phyloP scores from a whole-genome alignment of 2,113 vertebrate genomes.

The Piliocolobus tephrosceles region DNA sequence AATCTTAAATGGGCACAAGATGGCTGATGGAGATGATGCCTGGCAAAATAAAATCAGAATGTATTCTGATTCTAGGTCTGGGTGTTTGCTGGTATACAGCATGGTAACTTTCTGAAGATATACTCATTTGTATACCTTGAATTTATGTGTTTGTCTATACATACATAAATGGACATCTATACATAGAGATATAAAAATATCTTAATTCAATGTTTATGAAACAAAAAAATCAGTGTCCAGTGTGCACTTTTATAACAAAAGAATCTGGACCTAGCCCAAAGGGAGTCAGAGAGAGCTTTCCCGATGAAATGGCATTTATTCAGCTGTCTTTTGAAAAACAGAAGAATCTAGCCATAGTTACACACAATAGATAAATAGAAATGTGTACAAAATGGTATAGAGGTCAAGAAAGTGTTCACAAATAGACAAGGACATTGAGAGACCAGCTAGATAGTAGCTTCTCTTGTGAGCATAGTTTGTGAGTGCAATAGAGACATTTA shows the following conservation, averaged over 20 bases:
- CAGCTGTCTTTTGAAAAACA: neutral
- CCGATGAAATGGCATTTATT: neutral
- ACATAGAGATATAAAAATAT: neutral
- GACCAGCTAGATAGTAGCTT: neutral
- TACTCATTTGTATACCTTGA: neutral
- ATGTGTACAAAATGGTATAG: neutral
- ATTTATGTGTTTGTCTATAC: neutral
- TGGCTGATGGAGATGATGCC: neutral
- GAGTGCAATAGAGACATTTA: neutral
- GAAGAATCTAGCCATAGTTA: neutral
- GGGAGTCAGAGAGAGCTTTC: neutral
- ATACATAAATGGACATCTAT: neutral
- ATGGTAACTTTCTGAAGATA: neutral
- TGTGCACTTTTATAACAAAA: neutral
- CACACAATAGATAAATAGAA: neutral
- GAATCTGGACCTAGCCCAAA: neutral
- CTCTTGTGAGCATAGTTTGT: neutral
- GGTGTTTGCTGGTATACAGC: neutral
- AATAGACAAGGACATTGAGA: neutral
- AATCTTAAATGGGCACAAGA: neutral
- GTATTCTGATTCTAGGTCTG: neutral
- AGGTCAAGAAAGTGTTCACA: neutral
- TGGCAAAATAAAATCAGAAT: neutral
- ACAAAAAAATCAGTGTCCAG: neutral
- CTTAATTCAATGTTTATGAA: neutral